These are phyloP conservation scores for Labrus mixtus DNA, from an alignment of 2,113 vertebrate genomes.

Conservation along the genomic window DNA sequence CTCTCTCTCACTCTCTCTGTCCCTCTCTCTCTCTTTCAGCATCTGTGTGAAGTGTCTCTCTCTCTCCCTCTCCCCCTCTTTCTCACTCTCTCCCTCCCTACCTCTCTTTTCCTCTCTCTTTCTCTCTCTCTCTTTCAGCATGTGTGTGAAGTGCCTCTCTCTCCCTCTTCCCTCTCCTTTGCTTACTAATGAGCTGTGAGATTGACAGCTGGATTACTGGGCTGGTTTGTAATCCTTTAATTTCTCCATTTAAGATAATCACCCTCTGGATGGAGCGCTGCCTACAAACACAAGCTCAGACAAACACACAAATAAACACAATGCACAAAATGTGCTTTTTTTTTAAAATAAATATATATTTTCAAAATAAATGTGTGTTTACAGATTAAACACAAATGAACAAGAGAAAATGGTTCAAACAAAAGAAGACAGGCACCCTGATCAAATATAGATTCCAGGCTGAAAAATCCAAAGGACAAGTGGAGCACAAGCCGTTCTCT, in stretches of 20 bases:
- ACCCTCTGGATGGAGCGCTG: slow-evolving; percentile 68
- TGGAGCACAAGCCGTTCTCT: slow-evolving; percentile 37
- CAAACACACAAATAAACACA: slow-evolving; percentile 12
- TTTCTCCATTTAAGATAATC: slow-evolving; percentile 82
- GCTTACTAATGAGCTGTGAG: slow-evolving; percentile 80
- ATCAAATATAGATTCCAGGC: slow-evolving; percentile 62
- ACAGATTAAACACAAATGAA: slow-evolving; percentile 37
- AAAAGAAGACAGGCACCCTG: slow-evolving; percentile 8
- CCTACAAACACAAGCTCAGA: slow-evolving; percentile 34
- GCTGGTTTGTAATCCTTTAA: slow-evolving; percentile 83
- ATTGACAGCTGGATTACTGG: slow-evolving; percentile 84
- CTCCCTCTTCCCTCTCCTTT: slow-evolving; percentile 51
- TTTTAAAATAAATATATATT: background rate
- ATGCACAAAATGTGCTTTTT: slow-evolving; percentile 25
- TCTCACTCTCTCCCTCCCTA: background rate
- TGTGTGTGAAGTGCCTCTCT: background rate
- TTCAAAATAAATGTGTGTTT: slow-evolving; percentile 36
- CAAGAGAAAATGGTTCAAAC: slow-evolving; percentile 42
- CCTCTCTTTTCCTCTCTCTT: background rate
- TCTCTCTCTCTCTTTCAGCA: background rate
- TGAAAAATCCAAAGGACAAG: slow-evolving; percentile 66
- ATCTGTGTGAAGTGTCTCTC: background rate
- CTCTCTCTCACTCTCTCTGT: background rate
- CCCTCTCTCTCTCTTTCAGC: background rate
- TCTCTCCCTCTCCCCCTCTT: slow-evolving; percentile 45